Evolutionary conservation across 64 coral and sea anemone genomes (phyloP).

Genomic region (Montipora efflorescens): DNA sequence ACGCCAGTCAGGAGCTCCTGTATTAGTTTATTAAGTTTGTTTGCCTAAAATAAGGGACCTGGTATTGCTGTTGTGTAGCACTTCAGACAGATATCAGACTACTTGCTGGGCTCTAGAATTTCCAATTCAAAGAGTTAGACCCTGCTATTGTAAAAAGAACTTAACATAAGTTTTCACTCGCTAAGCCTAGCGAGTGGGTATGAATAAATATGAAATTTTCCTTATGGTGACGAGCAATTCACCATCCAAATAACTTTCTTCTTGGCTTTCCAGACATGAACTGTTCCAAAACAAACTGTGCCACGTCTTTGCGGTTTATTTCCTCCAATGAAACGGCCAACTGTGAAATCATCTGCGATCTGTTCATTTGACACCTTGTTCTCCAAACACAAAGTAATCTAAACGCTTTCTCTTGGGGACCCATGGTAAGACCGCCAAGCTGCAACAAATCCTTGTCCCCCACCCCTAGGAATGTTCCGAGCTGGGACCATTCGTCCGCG

Average conservation of each 20-base stretch:
- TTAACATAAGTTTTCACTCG: too few relatives aligned
- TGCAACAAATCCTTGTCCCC: constrained; percentile 75
- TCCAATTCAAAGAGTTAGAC: too few relatives aligned
- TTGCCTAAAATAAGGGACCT: too few relatives aligned
- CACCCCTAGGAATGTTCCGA: constrained; percentile 88
- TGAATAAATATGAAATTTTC: too few relatives aligned
- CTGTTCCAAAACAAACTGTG: constrained; percentile 94
- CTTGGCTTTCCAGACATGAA: constrained; percentile 88
- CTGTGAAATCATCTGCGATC: constrained; percentile 87
- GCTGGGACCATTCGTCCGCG: constrained; percentile 93
- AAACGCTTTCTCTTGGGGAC: constrained; percentile 94
- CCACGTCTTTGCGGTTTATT: constrained; percentile 84
- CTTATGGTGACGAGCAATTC: not conserved
- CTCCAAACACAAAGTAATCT: constrained; percentile 75
- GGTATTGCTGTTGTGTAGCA: too few relatives aligned
- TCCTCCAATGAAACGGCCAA: constrained; percentile 90
- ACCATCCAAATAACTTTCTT: constrained; percentile 94
- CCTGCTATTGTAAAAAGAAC: too few relatives aligned
- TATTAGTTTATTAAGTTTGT: too few relatives aligned
- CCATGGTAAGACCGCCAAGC: constrained; percentile 83
- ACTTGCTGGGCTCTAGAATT: too few relatives aligned
- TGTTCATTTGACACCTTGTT: constrained; percentile 69
- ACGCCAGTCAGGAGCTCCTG: too few relatives aligned
- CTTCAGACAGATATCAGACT: too few relatives aligned
- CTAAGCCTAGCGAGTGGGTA: too few relatives aligned